Percentiles rank a stretch among this genome's conserved stretches.
Conservation (phyloP, 2,113 vertebrate species). For the Danionella cerebrum region DNA sequence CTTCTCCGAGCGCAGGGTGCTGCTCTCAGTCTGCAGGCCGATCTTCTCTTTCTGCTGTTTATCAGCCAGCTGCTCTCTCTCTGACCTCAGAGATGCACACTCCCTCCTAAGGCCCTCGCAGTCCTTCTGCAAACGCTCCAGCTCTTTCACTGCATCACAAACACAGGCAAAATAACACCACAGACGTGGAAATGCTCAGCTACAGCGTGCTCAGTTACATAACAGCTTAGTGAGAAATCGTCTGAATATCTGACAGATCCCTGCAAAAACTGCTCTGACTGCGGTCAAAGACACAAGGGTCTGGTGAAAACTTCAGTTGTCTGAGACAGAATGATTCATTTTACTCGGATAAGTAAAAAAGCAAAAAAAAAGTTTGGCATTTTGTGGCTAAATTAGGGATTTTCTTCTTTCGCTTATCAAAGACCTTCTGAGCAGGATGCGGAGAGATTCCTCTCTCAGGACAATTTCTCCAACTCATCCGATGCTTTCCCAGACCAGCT, state of each 20-base stretch:
- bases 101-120: constrained; percentile 64
- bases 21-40: constrained; percentile 73
- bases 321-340: too few species aligned
- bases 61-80: constrained; percentile 56
- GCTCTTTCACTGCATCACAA: constrained; percentile 63
- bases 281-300: too few species aligned
- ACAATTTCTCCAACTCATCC: too few species aligned
- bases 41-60: constrained; percentile 55
- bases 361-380: too few species aligned
- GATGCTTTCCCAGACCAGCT: too few species aligned
- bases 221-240: constrained; percentile 5
- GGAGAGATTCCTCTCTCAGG: too few species aligned
- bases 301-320: not conserved
- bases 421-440: too few species aligned
- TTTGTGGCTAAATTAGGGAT: too few species aligned
- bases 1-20: constrained; percentile 75
- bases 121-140: constrained; percentile 81
- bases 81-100: constrained; percentile 54
- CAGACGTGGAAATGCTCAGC: not conserved
- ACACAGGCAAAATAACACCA: not conserved
- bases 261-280: not conserved
- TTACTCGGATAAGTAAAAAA: too few species aligned
- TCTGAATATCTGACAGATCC: not conserved
- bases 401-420: too few species aligned
- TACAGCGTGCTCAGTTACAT: not conserved